These are phyloP conservation scores for Poeciliopsis infans DNA, from an alignment of 2,797 vertebrate species.

Conservation along the genomic window DNA sequence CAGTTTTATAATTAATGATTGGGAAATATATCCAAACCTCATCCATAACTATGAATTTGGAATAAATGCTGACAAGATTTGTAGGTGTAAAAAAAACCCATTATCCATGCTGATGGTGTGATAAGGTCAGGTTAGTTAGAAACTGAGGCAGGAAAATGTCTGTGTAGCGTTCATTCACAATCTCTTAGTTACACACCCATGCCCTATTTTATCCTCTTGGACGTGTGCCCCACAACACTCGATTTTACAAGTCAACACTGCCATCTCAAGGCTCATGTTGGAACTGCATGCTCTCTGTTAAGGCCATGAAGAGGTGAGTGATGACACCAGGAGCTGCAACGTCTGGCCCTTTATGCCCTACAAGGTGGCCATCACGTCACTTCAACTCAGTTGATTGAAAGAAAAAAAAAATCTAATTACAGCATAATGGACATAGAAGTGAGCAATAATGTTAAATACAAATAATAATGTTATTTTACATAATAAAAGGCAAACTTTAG, in stretches of 20 bases:
- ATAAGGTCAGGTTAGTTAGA: neutral
- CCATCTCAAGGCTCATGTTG: conserved; percentile 35
- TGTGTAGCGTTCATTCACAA: conserved; percentile 32
- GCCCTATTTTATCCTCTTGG: conserved; percentile 32
- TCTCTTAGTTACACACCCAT: neutral
- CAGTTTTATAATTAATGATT: conserved; percentile 41
- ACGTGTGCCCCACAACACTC: neutral
- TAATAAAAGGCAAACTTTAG: neutral
- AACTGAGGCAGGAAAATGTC: neutral
- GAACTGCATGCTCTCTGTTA: conserved; percentile 21
- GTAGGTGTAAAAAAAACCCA: neutral
- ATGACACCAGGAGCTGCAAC: neutral
- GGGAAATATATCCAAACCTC: conserved; percentile 3
- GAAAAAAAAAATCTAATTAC: neutral
- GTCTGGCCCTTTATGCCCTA: neutral
- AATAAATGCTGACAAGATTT: neutral
- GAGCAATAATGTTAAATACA: neutral
- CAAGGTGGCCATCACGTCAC: neutral
- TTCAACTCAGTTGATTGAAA: too few species aligned
- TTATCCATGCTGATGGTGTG: neutral
- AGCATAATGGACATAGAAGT: neutral
- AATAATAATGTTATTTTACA: neutral
- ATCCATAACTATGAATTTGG: neutral
- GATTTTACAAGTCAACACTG: conserved; percentile 16
- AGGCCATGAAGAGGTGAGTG: neutral